A percentile compares a stretch with the other conserved stretches of the same genome.
phyloP scores from a whole-genome alignment of 30 jellyfish, hydroid and myxozoan genomes.

The Hydractinia echinata region DNA sequence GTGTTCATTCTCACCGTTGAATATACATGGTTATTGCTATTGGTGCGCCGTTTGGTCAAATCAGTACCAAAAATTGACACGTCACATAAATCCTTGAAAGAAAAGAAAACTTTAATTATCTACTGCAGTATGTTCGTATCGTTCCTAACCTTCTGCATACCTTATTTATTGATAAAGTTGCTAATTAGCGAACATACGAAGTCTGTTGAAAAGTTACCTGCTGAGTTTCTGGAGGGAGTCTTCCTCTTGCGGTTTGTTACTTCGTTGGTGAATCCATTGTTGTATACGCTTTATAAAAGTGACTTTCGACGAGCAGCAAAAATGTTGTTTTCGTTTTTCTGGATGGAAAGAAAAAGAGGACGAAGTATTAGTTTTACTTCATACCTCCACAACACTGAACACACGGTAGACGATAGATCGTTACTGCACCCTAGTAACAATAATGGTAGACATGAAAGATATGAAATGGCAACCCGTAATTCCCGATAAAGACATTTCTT shows the following conservation, averaged over 20 bases:
- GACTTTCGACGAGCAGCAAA: slow-evolving; percentile 20
- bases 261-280: slow-evolving; percentile 12
- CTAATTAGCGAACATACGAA: neutral
- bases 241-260: slow-evolving; percentile 13
- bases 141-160: slow-evolving; percentile 30
- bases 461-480: too few species aligned
- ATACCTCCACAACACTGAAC: too few species aligned
- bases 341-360: neutral
- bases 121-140: slow-evolving; percentile 31
- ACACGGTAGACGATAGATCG: too few species aligned
- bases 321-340: neutral
- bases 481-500: too few species aligned
- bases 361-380: neutral
- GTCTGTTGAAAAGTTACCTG: slow-evolving; percentile 7
- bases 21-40: slow-evolving; percentile 23
- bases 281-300: slow-evolving; percentile 18
- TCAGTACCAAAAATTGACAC: neutral
- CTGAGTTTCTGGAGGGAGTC: slow-evolving; percentile 15
- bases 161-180: slow-evolving; percentile 28
- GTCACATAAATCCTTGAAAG: slow-evolving; percentile 7
- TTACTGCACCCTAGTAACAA: too few species aligned
- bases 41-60: slow-evolving; percentile 29
- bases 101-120: slow-evolving; percentile 14
- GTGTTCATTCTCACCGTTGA: slow-evolving; percentile 10
- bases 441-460: too few species aligned